Evolutionary conservation across 1,140 invertebrate species (phyloP).

Genomic region (Carcinoscorpius rotundicauda): DNA sequence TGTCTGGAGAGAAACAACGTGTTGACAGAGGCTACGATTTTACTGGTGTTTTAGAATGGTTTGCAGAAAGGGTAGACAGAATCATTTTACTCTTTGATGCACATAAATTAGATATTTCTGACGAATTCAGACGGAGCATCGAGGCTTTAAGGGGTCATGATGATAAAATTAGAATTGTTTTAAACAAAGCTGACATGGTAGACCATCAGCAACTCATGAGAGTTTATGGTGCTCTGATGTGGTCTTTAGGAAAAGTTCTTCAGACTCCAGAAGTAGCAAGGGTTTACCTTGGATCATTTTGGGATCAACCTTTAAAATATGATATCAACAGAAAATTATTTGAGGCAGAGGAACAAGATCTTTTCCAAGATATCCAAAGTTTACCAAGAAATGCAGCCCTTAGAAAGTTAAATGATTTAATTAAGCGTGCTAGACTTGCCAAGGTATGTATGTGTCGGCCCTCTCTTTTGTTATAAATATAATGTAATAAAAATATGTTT

Average conservation of each 20-base stretch:
- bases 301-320: constrained; percentile 89
- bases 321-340: constrained; percentile 56
- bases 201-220: constrained; percentile 97
- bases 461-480: no score
- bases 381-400: constrained; percentile 88
- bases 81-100: constrained; percentile 97
- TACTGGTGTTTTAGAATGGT: constrained; percentile 97
- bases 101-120: constrained; percentile 95
- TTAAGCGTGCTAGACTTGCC: constrained; percentile 87
- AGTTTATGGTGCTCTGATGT: constrained; percentile 74
- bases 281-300: constrained; percentile 96
- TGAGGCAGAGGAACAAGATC: constrained; percentile 93
- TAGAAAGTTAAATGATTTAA: constrained; percentile 93
- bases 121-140: constrained; percentile 96
- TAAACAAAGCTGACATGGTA: constrained; percentile 98
- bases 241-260: constrained; percentile 87
- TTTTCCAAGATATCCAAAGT: constrained; percentile 88
- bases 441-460: constrained; percentile 45
- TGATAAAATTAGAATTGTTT: constrained; percentile 95
- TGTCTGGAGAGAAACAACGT: constrained; percentile 76
- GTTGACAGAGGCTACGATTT: constrained; percentile 96
- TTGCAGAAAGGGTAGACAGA: constrained; percentile 85
- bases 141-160: constrained; percentile 83
- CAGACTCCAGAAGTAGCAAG: constrained; percentile 96
- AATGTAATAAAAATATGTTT: no score